These are phyloP conservation scores for Dryocosmus kuriphilus DNA, from an alignment of 2,888 invertebrate species.

Conservation along the genomic window DNA sequence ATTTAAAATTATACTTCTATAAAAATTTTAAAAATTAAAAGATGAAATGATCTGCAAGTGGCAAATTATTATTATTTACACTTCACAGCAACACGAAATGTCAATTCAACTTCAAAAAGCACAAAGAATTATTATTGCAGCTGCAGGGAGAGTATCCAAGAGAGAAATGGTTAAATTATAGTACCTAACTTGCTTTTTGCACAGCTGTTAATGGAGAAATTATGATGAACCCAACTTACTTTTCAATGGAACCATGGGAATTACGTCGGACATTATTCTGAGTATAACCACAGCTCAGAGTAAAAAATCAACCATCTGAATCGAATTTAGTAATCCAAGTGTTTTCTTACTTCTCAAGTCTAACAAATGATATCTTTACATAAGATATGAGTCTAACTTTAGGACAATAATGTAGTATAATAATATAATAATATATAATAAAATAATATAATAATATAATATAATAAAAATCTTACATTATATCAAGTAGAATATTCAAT, in stretches of 20 bases:
- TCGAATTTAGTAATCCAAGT: background rate
- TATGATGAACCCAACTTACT: background rate
- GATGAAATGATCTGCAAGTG: background rate
- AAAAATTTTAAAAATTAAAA: background rate
- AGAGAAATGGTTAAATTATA: background rate
- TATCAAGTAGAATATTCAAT: too few relatives aligned
- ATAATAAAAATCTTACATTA: too few relatives aligned
- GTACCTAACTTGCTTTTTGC: background rate
- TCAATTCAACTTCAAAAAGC: background rate
- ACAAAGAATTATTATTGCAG: background rate
- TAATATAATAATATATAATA: too few relatives aligned
- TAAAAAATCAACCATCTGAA: background rate
- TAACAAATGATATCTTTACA: background rate
- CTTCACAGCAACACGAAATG: background rate
- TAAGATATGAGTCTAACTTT: background rate
- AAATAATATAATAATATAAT: too few relatives aligned
- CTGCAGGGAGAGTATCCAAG: background rate
- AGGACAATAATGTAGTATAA: background rate
- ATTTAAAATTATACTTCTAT: background rate
- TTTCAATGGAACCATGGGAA: background rate
- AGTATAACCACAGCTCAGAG: background rate
- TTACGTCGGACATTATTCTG: background rate
- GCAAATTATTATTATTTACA: background rate
- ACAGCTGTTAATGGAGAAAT: background rate
- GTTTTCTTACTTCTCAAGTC: background rate